Conservation (phyloP, 1,140 invertebrate species). For the Aphidius gifuensis region DNA sequence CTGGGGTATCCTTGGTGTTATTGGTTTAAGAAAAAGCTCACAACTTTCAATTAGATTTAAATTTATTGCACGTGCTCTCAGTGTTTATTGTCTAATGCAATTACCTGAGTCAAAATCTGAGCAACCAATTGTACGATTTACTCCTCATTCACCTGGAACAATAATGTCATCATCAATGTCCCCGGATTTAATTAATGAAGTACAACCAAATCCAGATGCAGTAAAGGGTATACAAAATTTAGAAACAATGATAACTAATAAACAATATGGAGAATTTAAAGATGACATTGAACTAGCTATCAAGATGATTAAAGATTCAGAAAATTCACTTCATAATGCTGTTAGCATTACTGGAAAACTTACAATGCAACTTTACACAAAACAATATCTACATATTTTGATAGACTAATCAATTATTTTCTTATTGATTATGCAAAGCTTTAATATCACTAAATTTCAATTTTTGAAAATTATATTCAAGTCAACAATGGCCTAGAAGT, state of each 20-base stretch:
- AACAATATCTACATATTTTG: conserved; percentile 51
- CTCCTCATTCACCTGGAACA: conserved; percentile 42
- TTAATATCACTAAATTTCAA: too few relatives aligned
- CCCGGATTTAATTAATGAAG: conserved; percentile 32
- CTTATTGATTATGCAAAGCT: not conserved
- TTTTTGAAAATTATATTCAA: too few relatives aligned
- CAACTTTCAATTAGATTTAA: conserved; percentile 59
- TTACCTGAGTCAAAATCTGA: conserved; percentile 52
- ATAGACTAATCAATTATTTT: conserved; percentile 36
- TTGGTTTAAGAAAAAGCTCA: conserved; percentile 63
- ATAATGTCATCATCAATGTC: conserved; percentile 9
- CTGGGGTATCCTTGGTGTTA: conserved; percentile 63
- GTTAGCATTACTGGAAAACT: conserved; percentile 42
- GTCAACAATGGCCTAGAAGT: too few relatives aligned
- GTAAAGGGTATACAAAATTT: conserved; percentile 50
- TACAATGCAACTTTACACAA: conserved; percentile 47
- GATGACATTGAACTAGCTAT: conserved; percentile 50
- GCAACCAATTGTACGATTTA: conserved; percentile 37
- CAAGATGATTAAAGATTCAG: conserved; percentile 51
- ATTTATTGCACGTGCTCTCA: conserved; percentile 48
- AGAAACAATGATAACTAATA: conserved; percentile 49
- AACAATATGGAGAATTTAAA: conserved; percentile 51
- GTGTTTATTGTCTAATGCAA: conserved; percentile 53
- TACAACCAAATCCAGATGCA: conserved; percentile 50
- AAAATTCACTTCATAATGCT: conserved; percentile 55